Evolutionary conservation across 2,888 invertebrate species (phyloP).

Genomic region (Digitonthophagus gazella): DNA sequence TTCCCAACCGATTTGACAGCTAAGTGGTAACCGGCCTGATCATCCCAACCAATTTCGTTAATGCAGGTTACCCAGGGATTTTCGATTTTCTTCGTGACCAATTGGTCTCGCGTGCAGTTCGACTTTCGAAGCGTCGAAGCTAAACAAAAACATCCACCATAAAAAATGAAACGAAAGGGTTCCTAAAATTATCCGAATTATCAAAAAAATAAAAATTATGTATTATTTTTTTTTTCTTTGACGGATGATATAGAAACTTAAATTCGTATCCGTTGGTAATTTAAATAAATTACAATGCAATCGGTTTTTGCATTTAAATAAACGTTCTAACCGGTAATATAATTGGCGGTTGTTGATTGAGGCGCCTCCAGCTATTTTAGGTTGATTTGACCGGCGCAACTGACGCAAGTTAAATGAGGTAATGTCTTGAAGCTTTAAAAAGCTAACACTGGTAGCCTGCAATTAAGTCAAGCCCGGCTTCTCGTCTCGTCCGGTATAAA

Average conservation of each 20-base stretch:
- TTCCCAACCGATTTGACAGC: constrained; percentile 15
- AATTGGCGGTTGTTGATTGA: constrained; percentile 6
- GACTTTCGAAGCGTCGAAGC: constrained; percentile 12
- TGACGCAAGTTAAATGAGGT: constrained; percentile 9
- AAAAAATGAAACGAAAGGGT: constrained; percentile 6
- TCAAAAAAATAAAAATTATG: background rate
- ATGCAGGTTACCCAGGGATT: constrained; percentile 30
- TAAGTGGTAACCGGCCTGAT: constrained; percentile 12
- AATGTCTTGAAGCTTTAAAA: constrained; percentile 9
- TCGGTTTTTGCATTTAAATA: constrained; percentile 16
- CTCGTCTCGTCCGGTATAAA: constrained; percentile 20
- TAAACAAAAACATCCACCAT: background rate
- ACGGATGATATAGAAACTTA: background rate
- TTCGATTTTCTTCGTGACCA: constrained; percentile 42
- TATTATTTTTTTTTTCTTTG: constrained; percentile 3
- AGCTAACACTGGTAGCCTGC: constrained; percentile 38
- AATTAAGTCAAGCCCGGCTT: constrained; percentile 32
- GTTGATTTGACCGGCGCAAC: constrained; percentile 1
- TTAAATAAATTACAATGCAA: constrained; percentile 12
- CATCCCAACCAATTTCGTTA: constrained; percentile 23
- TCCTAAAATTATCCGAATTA: constrained; percentile 7
- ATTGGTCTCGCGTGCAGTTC: constrained; percentile 44
- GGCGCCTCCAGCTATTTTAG: background rate
- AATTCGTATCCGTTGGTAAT: constrained; percentile 2
- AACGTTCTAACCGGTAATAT: constrained; percentile 1